A percentile compares a stretch with the other conserved stretches of the same genome.
Conservation (phyloP, 2,113 vertebrate genomes). For the Charina bottae region DNA sequence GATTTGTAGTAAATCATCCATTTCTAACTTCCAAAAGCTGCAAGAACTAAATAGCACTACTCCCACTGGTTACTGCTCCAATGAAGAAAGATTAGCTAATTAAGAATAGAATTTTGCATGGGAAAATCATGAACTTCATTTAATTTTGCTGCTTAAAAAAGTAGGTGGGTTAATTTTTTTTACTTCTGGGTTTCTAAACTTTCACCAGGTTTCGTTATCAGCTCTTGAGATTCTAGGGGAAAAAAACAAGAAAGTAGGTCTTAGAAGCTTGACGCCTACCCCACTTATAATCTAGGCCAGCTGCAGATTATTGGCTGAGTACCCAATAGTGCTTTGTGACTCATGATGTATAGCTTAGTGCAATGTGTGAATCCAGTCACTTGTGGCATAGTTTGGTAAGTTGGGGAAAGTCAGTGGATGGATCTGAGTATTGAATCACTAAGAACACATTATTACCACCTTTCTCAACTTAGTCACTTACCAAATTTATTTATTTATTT, state of each 20-base stretch:
- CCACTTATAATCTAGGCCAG: background rate
- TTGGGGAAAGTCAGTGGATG: background rate
- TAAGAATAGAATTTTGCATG: too few relatives aligned
- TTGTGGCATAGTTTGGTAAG: background rate
- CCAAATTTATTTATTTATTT: background rate
- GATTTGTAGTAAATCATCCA: background rate
- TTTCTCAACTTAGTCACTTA: background rate
- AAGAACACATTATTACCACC: background rate
- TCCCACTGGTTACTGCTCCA: background rate
- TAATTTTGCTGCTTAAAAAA: background rate
- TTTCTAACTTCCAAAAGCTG: background rate
- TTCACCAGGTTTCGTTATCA: background rate
- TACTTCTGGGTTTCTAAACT: background rate
- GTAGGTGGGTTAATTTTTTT: too few relatives aligned
- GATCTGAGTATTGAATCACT: background rate
- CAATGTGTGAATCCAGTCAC: background rate
- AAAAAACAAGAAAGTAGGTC: too few relatives aligned
- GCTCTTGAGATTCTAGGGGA: background rate
- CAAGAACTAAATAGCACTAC: background rate
- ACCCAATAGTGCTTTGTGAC: background rate
- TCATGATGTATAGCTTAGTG: background rate
- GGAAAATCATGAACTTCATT: background rate
- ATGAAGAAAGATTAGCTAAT: too few relatives aligned
- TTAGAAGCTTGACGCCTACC: too few relatives aligned
- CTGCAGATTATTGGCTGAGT: background rate